phyloP scores from a whole-genome alignment of 2,797 vertebrate genomes.

The Sebastolobus alascanus region DNA sequence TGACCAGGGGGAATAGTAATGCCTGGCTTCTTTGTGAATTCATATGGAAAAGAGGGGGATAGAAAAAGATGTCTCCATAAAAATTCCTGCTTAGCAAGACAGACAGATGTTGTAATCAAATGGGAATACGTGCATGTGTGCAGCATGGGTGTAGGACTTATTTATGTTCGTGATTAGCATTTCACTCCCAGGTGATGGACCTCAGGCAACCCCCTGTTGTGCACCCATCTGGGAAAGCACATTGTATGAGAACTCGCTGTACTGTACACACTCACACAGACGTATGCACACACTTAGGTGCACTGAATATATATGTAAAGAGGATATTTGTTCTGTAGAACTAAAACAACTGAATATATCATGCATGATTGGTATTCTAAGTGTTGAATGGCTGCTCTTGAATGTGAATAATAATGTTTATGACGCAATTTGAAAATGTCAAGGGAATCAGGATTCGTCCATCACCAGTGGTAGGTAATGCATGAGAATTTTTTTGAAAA shows the following conservation, averaged over 20 bases:
- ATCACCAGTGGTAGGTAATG: background rate
- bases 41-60: conserved; percentile 5
- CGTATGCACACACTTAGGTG: background rate
- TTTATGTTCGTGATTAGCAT: conserved; percentile 63
- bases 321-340: background rate
- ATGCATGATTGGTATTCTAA: background rate
- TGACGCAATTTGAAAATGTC: background rate
- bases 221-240: conserved; percentile 53
- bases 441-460: background rate
- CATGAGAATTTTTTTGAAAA: background rate
- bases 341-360: background rate
- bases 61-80: conserved; percentile 13
- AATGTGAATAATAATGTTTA: conserved; percentile 8
- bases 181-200: conserved; percentile 63
- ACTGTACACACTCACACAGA: too few relatives aligned
- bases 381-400: background rate
- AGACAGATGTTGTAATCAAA: conserved; percentile 58
- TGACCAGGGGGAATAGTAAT: conserved; percentile 50
- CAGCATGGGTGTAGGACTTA: conserved; percentile 1
- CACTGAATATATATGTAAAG: background rate
- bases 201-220: conserved; percentile 52
- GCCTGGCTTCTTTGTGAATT: conserved; percentile 29
- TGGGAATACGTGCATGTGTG: conserved; percentile 22
- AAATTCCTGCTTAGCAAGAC: conserved; percentile 43
- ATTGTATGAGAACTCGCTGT: background rate